phyloP scores from a whole-genome alignment of 2,888 invertebrate species.

The Alentia gelatinosa region DNA sequence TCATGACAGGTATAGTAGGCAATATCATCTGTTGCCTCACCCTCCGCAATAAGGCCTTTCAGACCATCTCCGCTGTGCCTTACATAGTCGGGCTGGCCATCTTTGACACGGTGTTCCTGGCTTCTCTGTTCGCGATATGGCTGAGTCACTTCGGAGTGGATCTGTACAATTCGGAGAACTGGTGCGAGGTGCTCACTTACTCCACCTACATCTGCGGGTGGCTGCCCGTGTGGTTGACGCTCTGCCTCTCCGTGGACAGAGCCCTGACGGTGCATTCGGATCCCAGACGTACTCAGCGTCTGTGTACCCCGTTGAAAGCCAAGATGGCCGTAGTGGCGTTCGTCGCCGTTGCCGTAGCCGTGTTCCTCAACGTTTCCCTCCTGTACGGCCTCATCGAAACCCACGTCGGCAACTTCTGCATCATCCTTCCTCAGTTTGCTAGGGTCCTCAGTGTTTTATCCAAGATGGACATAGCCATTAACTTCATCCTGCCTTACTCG shows the following conservation, averaged over 20 bases:
- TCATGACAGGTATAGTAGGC: neutral
- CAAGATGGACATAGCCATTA: conserved; percentile 34
- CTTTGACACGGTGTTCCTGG: neutral
- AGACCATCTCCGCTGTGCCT: neutral
- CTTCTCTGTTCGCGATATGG: neutral
- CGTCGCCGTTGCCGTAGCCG: neutral
- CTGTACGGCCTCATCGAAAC: neutral
- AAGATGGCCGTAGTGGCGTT: neutral
- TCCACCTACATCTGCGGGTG: neutral
- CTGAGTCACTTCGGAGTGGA: conserved; percentile 10
- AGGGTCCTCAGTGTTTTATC: neutral
- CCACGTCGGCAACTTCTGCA: neutral
- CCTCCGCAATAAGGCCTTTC: neutral
- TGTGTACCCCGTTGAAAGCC: neutral
- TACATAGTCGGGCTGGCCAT: neutral
- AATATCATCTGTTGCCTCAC: neutral
- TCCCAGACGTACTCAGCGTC: neutral
- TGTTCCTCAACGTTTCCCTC: neutral
- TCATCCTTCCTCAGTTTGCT: neutral
- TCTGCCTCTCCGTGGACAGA: neutral
- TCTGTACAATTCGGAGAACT: conserved; percentile 4
- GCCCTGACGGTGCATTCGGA: neutral
- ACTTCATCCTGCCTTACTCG: neutral
- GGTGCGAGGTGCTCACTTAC: neutral
- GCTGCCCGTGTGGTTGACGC: neutral